phyloP scores from a whole-genome alignment of 1,140 invertebrate species.

The Myzus persicae region DNA sequence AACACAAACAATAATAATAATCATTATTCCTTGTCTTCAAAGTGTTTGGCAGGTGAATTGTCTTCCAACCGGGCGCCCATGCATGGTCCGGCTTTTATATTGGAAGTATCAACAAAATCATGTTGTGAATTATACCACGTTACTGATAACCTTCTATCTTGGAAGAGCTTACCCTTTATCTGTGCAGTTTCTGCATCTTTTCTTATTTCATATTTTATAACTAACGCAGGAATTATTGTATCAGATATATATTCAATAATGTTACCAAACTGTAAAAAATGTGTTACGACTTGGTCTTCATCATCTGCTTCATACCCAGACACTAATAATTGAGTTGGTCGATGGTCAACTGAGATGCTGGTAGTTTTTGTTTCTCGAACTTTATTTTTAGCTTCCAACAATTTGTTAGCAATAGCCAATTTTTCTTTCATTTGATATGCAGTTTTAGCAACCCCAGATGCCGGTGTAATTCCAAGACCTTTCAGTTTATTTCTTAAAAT shows the following conservation, averaged over 20 bases:
- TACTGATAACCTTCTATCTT: constrained; percentile 67
- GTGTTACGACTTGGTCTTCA: constrained; percentile 52
- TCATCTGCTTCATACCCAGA: constrained; percentile 58
- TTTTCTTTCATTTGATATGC: constrained; percentile 56
- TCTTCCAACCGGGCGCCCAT: constrained; percentile 28
- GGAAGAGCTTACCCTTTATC: constrained; percentile 73
- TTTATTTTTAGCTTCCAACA: constrained; percentile 53
- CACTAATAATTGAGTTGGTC: constrained; percentile 55
- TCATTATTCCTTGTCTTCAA: constrained; percentile 1
- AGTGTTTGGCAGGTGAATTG: background rate
- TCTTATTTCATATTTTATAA: constrained; percentile 76
- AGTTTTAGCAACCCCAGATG: constrained; percentile 34
- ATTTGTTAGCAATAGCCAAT: constrained; percentile 52
- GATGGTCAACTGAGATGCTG: constrained; percentile 51
- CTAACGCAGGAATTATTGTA: constrained; percentile 72
- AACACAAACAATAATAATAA: background rate
- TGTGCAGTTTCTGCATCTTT: constrained; percentile 78
- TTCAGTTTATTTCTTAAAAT: constrained; percentile 50
- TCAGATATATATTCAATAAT: constrained; percentile 75
- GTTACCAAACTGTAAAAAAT: constrained; percentile 75
- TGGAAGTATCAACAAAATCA: constrained; percentile 54
- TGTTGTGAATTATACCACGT: constrained; percentile 64
- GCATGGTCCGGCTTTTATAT: constrained; percentile 53
- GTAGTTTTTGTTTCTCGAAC: constrained; percentile 51
- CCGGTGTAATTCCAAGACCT: constrained; percentile 8